Evolutionary conservation across 2,113 vertebrate species (phyloP).

Genomic region (Micromys minutus): DNA sequence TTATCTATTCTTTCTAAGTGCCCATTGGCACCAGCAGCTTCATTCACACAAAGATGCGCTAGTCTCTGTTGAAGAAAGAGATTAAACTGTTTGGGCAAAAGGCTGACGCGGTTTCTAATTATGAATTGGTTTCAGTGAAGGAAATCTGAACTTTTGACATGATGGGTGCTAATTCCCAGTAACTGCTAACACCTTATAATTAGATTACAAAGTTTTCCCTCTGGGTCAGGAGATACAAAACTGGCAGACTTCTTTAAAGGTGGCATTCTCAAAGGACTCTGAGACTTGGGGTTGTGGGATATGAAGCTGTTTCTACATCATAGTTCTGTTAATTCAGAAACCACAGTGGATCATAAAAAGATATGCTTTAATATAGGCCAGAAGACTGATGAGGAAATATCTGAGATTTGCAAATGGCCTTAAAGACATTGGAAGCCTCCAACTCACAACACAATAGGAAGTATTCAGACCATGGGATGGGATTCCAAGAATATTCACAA

Average conservation of each 20-base stretch:
- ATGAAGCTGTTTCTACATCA: not conserved
- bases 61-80: conserved; percentile 10
- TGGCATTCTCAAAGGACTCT: not conserved
- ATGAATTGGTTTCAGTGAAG: conserved; percentile 10
- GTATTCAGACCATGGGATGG: not conserved
- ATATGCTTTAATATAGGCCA: not conserved
- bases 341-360: not conserved
- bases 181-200: conserved; percentile 61
- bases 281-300: not conserved
- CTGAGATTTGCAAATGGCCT: not conserved
- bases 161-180: conserved; percentile 40
- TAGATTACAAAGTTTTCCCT: conserved; percentile 42
- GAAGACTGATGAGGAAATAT: not conserved
- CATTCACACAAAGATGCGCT: not conserved
- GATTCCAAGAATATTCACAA: conserved; percentile 39
- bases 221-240: not conserved
- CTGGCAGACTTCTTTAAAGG: not conserved
- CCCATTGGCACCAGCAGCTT: not conserved
- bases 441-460: not conserved
- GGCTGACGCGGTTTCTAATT: not conserved
- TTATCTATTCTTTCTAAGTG: not conserved
- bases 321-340: not conserved
- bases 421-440: not conserved
- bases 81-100: not conserved
- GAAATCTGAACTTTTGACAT: conserved; percentile 57